Conservation (phyloP, 2,797 vertebrate genomes). For the Gambelia wislizenii region DNA sequence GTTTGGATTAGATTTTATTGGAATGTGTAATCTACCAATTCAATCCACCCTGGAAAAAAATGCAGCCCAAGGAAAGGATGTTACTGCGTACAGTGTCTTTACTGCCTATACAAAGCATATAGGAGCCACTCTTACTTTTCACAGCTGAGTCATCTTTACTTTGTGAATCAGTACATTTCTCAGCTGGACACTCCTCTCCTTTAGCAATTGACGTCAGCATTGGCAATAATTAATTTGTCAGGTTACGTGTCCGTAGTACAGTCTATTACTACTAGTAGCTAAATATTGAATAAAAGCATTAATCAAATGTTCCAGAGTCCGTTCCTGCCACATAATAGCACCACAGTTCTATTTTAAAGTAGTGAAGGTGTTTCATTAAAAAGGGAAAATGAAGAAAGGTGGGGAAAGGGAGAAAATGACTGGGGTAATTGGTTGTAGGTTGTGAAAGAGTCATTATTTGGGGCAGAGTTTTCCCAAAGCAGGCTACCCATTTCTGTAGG, state of each 20-base stretch:
- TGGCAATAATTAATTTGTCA: slow-evolving; percentile 45
- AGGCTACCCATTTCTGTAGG: neutral
- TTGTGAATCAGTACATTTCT: slow-evolving; percentile 47
- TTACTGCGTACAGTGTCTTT: neutral
- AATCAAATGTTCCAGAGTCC: slow-evolving; percentile 44
- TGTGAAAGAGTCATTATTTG: neutral
- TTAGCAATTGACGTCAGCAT: slow-evolving; percentile 38
- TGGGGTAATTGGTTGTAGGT: neutral
- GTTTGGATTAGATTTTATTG: slow-evolving; percentile 2
- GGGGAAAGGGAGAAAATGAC: neutral
- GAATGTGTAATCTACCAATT: neutral
- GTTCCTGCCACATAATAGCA: slow-evolving; percentile 34
- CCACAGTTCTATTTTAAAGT: slow-evolving; percentile 17
- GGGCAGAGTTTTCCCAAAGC: neutral
- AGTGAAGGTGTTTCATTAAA: neutral
- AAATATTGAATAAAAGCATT: slow-evolving; percentile 20
- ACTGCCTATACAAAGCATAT: neutral
- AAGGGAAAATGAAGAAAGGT: neutral
- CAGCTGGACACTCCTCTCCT: neutral
- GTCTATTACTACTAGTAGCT: slow-evolving; percentile 21
- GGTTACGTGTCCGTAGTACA: slow-evolving; percentile 24
- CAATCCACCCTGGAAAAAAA: neutral
- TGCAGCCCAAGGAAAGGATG: neutral
- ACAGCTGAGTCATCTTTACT: slow-evolving; percentile 32
- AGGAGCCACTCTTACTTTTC: slow-evolving; percentile 34